Evolutionary conservation across 1,140 invertebrate genomes (phyloP), one percentile per base, ranked within the genome.

Genomic region (Seison nebaliae): DNA sequence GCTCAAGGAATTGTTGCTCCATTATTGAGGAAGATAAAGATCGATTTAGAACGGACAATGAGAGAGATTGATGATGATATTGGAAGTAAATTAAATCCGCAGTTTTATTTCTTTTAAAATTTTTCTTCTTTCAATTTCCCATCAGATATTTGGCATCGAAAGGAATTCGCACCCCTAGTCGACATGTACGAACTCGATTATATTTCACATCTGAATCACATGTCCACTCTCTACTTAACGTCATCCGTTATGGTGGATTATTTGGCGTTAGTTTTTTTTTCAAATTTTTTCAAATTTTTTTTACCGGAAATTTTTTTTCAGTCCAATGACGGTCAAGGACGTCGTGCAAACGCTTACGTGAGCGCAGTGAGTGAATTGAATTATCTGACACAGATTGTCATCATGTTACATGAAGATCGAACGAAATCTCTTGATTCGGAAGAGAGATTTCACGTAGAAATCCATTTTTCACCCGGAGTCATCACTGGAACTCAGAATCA

Each of bases 161-260:
- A 61, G 86, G 86, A 31, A 86, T 98, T 31, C 81, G 81, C 30
- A 86, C 83, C 55, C 88, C 88, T 31, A 80, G 86, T 32, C 65
- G 91, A 32, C 88, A 94, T 64, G 91, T 98, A 4, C 65, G 86
- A 20, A 93, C 86, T 1, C 67, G 91, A 9, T 63, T 98, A 3
- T 98, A 98, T 59, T 98, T 98, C 54, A 98, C 91, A 4, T 93
- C 81, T 55, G 91, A 98, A 64, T 88, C 80, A 55, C 91, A 98
- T 61, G 81, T 98, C 39, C 91, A 98, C 61, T 94, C 86, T 5
- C 60, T 98, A 36, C 66, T 98, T 29, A 94, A 83, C 7, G 78
- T 94, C 35, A 65, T 98, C 19, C 68, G 84, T 44, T 91, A 78
- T 55, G 88, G 88, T 22, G 79, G 76, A 20, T 61, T 96, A 30